phyloP scores from a whole-genome alignment of 1,140 invertebrate species.

The Drosophila sproati region DNA sequence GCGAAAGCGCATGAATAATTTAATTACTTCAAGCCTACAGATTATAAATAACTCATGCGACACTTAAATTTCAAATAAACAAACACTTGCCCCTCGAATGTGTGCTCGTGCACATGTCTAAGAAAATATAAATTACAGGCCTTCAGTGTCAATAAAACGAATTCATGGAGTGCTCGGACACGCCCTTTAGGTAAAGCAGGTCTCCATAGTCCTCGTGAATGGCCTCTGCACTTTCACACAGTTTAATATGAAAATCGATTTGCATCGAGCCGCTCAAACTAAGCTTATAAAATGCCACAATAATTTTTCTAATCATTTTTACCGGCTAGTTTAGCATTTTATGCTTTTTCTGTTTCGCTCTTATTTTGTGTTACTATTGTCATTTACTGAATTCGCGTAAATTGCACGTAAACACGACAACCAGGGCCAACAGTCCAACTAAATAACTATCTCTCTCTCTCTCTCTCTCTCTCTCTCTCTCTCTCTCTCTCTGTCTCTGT shows the following conservation, averaged over 20 bases:
- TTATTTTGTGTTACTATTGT: constrained; percentile 15
- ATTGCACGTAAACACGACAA: constrained; percentile 69
- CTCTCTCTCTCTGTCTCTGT: background rate
- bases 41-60: constrained; percentile 51
- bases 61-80: constrained; percentile 20
- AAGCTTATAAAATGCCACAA: constrained; percentile 7
- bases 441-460: background rate
- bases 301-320: constrained; percentile 14
- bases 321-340: constrained; percentile 15
- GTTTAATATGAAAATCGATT: constrained; percentile 52
- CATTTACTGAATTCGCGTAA: constrained; percentile 79
- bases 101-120: constrained; percentile 25
- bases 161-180: background rate
- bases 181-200: constrained; percentile 6
- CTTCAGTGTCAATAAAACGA: constrained; percentile 42
- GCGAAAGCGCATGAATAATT: constrained; percentile 55
- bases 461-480: no score
- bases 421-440: constrained; percentile 18
- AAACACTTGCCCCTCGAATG: constrained; percentile 18
- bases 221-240: background rate
- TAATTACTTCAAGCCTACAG: constrained; percentile 42
- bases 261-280: background rate
- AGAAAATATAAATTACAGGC: background rate
- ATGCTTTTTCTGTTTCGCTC: constrained; percentile 16
- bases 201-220: background rate